Percentiles rank a stretch among this genome's conserved stretches.
phyloP scores from a whole-genome alignment of 2,113 vertebrate genomes.

The Megalops atlanticus region DNA sequence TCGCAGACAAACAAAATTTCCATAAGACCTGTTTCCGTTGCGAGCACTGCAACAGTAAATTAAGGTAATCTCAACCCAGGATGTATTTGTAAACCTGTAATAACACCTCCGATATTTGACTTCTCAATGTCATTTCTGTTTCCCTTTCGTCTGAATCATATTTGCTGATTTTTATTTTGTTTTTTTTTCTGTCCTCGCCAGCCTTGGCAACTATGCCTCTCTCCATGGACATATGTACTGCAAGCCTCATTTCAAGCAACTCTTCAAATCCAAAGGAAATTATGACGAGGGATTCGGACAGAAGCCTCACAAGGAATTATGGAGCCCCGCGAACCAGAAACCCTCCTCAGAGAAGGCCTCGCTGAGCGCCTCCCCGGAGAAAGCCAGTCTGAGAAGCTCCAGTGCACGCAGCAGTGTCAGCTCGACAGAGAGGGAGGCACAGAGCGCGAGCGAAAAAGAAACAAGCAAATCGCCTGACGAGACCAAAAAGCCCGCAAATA shows the following conservation, averaged over 20 bases:
- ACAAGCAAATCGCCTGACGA: slow-evolving; percentile 55
- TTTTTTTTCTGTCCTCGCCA: slow-evolving; percentile 52
- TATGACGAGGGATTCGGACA: slow-evolving; percentile 97
- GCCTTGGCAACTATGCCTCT: slow-evolving; percentile 96
- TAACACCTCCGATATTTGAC: background rate
- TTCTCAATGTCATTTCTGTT: background rate
- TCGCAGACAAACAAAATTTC: slow-evolving; percentile 92
- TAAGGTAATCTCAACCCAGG: slow-evolving; percentile 76
- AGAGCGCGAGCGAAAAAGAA: slow-evolving; percentile 28
- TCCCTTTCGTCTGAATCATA: background rate
- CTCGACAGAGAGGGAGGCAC: background rate
- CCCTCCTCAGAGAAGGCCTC: slow-evolving; percentile 53
- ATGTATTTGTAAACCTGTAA: background rate
- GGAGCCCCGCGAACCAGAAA: slow-evolving; percentile 74
- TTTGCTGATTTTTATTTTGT: background rate
- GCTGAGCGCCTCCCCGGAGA: slow-evolving; percentile 53
- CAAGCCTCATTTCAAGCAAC: slow-evolving; percentile 94
- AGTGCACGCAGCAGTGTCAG: slow-evolving; percentile 27
- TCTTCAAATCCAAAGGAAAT: slow-evolving; percentile 98
- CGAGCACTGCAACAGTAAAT: slow-evolving; percentile 85
- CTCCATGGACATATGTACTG: slow-evolving; percentile 97
- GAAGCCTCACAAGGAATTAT: slow-evolving; percentile 88
- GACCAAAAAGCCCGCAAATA: slow-evolving; percentile 73
- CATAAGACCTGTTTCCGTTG: slow-evolving; percentile 97
- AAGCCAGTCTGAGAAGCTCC: slow-evolving; percentile 39